A percentile compares a stretch with the other conserved stretches of the same genome.
Conservation (phyloP, 2,113 vertebrate genomes). For the Pantherophis guttatus region DNA sequence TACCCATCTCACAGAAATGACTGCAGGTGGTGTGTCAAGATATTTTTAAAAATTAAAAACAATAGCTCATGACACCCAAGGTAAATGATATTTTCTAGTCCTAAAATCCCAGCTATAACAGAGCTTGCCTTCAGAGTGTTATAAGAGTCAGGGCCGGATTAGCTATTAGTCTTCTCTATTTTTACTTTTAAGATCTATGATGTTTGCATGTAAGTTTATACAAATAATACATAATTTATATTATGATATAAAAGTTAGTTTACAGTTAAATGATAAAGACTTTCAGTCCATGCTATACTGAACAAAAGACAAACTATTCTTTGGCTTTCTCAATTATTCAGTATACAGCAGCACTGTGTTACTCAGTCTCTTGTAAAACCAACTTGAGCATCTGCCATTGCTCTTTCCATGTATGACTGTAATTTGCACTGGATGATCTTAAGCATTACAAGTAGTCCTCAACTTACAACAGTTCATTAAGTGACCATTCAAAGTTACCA, state of each 20-base stretch:
- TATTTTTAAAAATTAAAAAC: not conserved
- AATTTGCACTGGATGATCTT: not conserved
- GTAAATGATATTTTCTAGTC: not conserved
- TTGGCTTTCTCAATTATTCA: not conserved
- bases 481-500: no score
- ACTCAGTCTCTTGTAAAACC: not conserved
- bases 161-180: not conserved
- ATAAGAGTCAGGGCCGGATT: not conserved
- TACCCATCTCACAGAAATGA: not conserved
- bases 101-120: not conserved
- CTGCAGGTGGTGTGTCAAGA: not conserved
- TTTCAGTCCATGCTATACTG: not conserved
- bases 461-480: no score
- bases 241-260: not conserved
- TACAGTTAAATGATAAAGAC: not conserved
- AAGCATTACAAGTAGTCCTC: not conserved
- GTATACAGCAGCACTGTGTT: not conserved
- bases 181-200: not conserved
- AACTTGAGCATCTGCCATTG: not conserved
- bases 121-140: not conserved
- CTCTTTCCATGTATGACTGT: not conserved
- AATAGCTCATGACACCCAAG: not conserved
- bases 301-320: not conserved
- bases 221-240: not conserved
- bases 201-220: not conserved